phyloP scores from a whole-genome alignment of 2,113 vertebrate genomes.

The Eonycteris spelaea region DNA sequence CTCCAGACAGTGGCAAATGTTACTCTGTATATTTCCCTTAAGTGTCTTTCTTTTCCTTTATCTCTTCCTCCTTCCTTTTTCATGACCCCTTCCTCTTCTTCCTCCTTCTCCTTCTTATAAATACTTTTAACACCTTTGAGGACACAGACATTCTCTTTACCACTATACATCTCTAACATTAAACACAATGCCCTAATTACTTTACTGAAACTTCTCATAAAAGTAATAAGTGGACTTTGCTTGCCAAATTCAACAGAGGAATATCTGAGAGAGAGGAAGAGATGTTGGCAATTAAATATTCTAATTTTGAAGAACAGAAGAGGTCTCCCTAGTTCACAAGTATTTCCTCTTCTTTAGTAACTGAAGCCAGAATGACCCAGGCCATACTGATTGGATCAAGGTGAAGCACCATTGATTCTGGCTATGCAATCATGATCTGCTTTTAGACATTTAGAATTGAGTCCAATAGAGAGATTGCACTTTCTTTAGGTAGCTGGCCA shows the following conservation, averaged over 20 bases:
- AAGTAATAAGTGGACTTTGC: background rate
- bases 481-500: background rate
- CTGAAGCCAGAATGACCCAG: background rate
- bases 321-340: background rate
- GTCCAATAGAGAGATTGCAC: background rate
- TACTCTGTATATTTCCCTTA: background rate
- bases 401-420: background rate
- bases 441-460: background rate
- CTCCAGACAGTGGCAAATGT: background rate
- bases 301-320: background rate
- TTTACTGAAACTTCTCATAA: background rate
- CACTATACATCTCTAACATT: background rate
- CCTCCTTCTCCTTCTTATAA: background rate
- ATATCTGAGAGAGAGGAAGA: background rate
- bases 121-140: background rate
- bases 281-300: background rate
- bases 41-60: background rate
- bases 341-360: background rate
- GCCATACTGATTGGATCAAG: background rate
- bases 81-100: background rate
- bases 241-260: background rate
- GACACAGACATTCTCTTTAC: background rate
- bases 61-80: background rate
- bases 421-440: background rate
- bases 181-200: background rate